phyloP scores from a whole-genome alignment of 2,797 vertebrate genomes.

The Oryzias dopingdopingensis region DNA sequence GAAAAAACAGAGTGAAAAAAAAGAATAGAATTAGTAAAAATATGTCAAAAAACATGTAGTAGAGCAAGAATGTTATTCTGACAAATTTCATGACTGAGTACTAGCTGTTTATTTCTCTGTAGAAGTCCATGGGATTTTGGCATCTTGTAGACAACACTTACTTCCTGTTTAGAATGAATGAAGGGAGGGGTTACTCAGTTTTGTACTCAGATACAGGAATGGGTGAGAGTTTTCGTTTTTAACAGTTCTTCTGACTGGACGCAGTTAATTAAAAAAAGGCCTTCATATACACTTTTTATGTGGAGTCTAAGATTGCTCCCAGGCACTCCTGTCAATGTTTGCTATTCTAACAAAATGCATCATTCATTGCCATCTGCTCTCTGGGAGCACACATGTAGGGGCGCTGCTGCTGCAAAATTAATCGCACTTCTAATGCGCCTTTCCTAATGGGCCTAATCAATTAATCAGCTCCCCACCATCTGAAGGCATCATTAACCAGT shows the following conservation, averaged over 20 bases:
- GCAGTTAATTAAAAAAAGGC: slow-evolving; percentile 67
- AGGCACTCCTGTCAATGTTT: slow-evolving; percentile 79
- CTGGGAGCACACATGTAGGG: slow-evolving; percentile 45
- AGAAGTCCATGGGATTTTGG: no score
- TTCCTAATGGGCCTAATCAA: slow-evolving; percentile 76
- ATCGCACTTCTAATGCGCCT: slow-evolving; percentile 73
- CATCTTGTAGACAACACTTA: no score
- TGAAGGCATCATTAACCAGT: slow-evolving; percentile 62
- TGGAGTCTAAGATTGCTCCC: slow-evolving; percentile 54
- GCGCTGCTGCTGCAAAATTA: slow-evolving; percentile 68
- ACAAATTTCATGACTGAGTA: no score
- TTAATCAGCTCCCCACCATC: slow-evolving; percentile 68
- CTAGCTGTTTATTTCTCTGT: no score
- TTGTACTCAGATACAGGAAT: no score
- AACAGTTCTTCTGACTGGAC: slow-evolving; percentile 44
- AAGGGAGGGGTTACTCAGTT: no score
- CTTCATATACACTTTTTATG: slow-evolving; percentile 39
- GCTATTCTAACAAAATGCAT: slow-evolving; percentile 77
- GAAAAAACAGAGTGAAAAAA: no score
- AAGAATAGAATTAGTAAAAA: no score
- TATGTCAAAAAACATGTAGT: no score
- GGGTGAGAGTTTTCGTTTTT: slow-evolving; percentile 55
- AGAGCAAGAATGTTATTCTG: no score
- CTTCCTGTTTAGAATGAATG: no score
- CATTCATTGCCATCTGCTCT: slow-evolving; percentile 79